These are phyloP conservation scores for Microplitis deprimator DNA, from an alignment of 2,888 invertebrate species.

Conservation along the genomic window DNA sequence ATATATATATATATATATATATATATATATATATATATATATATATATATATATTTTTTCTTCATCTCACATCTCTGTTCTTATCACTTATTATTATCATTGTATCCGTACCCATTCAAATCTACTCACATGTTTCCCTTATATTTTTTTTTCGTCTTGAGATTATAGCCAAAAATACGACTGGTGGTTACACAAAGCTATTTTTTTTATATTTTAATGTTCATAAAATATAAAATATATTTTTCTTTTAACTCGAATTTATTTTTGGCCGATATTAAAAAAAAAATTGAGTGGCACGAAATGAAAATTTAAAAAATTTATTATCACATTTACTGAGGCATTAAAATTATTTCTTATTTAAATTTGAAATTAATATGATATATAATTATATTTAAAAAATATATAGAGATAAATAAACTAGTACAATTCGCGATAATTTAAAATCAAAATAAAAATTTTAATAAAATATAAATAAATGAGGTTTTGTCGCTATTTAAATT, in stretches of 20 bases:
- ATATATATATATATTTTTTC: too few species aligned
- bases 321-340: neutral
- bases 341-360: neutral
- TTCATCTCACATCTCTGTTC: conserved; percentile 2
- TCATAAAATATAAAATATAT: neutral
- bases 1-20: neutral
- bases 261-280: too few species aligned
- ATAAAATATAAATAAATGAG: neutral
- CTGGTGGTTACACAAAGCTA: conserved; percentile 68
- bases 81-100: conserved; percentile 13
- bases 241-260: neutral
- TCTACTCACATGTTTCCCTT: conserved; percentile 21
- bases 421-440: neutral
- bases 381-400: neutral
- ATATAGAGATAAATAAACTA: neutral
- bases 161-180: conserved; percentile 69
- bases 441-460: neutral
- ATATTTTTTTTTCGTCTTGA: conserved; percentile 54
- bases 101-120: neutral
- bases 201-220: conserved; percentile 50
- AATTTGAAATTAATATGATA: conserved; percentile 3
- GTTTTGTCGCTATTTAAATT: too few species aligned
- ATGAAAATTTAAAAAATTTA: neutral
- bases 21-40: neutral
- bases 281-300: neutral